A percentile compares a stretch with the other conserved stretches of the same genome.
These are phyloP conservation scores for Anastrepha obliqua DNA, from an alignment of 1,140 invertebrate genomes.

Conservation along the genomic window DNA sequence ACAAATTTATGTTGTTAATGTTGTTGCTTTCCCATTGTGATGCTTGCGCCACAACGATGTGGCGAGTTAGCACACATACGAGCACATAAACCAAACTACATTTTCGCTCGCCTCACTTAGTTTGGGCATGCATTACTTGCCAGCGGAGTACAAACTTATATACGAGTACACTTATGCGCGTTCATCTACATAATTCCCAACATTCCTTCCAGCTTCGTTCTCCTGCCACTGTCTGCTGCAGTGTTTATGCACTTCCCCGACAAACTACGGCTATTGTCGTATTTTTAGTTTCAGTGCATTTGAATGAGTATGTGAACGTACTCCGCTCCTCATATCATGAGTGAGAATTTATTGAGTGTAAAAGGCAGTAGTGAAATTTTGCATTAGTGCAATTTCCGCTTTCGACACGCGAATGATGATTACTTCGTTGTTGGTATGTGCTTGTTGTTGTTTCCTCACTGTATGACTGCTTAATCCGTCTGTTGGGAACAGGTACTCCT, in stretches of 20 bases:
- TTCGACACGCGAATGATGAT: constrained; percentile 18
- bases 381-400: constrained; percentile 37
- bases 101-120: neutral
- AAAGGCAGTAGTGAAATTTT: constrained; percentile 39
- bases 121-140: neutral
- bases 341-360: constrained; percentile 47
- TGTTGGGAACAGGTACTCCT: neutral
- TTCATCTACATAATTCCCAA: neutral
- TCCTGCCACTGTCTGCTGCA: neutral
- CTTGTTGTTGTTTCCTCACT: neutral
- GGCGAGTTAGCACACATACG: neutral
- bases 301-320: neutral
- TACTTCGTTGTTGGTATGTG: neutral
- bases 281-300: neutral
- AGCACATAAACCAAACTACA: constrained; percentile 22
- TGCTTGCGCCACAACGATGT: constrained; percentile 19
- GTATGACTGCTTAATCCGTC: neutral
- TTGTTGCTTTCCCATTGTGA: neutral
- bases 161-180: neutral
- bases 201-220: neutral
- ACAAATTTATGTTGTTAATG: neutral
- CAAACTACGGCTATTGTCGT: constrained; percentile 9
- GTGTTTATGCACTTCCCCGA: neutral
- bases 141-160: neutral
- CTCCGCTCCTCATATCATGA: neutral